Evolutionary conservation across 2,888 invertebrate species (phyloP).

Genomic region (Stenichneumon culpator): DNA sequence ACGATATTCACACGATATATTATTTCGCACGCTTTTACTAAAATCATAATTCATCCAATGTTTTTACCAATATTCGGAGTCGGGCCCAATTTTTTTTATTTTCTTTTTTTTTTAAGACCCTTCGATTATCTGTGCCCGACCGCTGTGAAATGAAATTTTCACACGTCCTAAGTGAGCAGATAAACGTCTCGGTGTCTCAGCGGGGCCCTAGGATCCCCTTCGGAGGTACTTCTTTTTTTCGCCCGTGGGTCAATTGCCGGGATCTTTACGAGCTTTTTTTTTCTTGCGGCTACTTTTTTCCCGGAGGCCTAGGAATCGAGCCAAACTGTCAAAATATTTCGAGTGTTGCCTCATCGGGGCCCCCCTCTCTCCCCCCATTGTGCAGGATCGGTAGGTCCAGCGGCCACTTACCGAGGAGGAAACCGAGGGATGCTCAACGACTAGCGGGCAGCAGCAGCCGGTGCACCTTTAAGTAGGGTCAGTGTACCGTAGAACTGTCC

Average conservation of each 20-base stretch:
- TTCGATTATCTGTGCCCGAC: slow-evolving; percentile 77
- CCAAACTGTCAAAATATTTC: slow-evolving; percentile 81
- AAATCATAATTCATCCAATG: slow-evolving; percentile 59
- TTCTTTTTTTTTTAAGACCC: slow-evolving; percentile 47
- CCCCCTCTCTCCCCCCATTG: slow-evolving; percentile 49
- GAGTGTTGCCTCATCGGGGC: slow-evolving; percentile 48
- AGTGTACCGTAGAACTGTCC: slow-evolving; percentile 70
- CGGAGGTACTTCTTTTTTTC: slow-evolving; percentile 37
- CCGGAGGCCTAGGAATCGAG: slow-evolving; percentile 58
- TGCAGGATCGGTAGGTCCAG: slow-evolving; percentile 63
- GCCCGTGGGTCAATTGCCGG: slow-evolving; percentile 65
- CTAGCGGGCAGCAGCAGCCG: slow-evolving; percentile 51
- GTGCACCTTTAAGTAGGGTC: slow-evolving; percentile 74
- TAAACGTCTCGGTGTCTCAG: slow-evolving; percentile 41
- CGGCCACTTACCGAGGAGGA: slow-evolving; percentile 43
- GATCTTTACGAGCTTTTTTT: slow-evolving; percentile 62
- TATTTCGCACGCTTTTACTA: slow-evolving; percentile 54
- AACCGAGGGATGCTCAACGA: slow-evolving; percentile 55
- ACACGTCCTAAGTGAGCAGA: slow-evolving; percentile 73
- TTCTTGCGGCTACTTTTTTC: slow-evolving; percentile 41
- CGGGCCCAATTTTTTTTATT: slow-evolving; percentile 17
- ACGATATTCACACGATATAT: slow-evolving; percentile 48
- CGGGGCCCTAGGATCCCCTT: slow-evolving; percentile 46
- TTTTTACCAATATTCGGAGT: not conserved
- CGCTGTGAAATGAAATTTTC: slow-evolving; percentile 82